Conservation (phyloP, 2,113 vertebrate genomes). For the Tyto alba region DNA sequence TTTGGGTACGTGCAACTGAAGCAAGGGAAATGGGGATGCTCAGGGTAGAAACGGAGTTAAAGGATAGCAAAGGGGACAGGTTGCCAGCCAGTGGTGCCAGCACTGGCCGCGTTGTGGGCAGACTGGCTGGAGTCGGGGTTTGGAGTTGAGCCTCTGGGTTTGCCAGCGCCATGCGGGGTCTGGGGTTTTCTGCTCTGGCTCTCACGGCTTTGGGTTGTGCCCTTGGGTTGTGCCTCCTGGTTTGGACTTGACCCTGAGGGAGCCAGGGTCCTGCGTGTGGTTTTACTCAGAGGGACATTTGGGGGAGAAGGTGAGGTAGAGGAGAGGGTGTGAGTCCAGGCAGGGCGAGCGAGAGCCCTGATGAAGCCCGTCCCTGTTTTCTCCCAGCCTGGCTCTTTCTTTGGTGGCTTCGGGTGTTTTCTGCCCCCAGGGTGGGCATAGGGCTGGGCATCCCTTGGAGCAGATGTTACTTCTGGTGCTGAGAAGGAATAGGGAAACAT, state of each 20-base stretch:
- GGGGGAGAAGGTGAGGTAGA: not conserved
- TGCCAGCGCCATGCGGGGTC: accelerated
- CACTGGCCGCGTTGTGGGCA: not conserved
- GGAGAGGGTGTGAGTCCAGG: not conserved
- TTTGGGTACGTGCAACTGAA: not conserved
- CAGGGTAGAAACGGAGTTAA: not conserved
- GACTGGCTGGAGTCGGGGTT: accelerated
- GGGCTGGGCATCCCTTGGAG: not conserved
- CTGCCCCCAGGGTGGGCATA: not conserved
- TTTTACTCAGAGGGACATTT: not conserved
- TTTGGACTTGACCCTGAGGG: not conserved
- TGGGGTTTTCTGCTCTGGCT: not conserved
- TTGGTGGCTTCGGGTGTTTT: not conserved
- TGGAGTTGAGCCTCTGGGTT: not conserved
- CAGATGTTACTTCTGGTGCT: not conserved
- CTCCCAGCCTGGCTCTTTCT: not conserved
- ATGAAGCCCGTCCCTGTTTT: not conserved
- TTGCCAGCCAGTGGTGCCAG: accelerated
- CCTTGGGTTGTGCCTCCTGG: accelerated
- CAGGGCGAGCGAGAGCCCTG: not conserved
- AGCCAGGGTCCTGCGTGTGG: not conserved
- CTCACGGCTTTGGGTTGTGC: accelerated
- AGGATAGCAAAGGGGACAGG: not conserved
- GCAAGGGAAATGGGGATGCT: not conserved
- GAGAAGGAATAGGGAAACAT: not conserved